Evolutionary conservation across 2,113 vertebrate species (phyloP).

Genomic region (Apeltes quadracus): DNA sequence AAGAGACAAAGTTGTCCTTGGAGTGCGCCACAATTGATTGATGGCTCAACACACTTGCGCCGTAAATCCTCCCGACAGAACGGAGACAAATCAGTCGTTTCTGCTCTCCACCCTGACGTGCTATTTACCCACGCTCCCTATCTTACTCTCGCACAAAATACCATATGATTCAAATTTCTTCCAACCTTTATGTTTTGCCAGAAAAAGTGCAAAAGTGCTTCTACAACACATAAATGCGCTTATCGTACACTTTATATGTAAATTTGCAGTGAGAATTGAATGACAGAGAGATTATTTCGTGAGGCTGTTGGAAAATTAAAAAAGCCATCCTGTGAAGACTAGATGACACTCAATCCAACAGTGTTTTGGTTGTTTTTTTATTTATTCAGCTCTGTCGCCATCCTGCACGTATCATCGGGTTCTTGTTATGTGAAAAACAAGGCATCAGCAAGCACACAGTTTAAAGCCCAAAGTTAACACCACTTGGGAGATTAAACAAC

Average conservation of each 20-base stretch:
- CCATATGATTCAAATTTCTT: slow-evolving; percentile 52
- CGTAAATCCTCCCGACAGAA: slow-evolving; percentile 80
- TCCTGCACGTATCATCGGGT: slow-evolving; percentile 33
- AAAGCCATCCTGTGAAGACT: slow-evolving; percentile 55
- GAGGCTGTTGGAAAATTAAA: slow-evolving; percentile 63
- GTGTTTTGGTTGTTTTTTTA: background rate
- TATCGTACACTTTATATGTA: slow-evolving; percentile 81
- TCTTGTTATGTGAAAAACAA: slow-evolving; percentile 57
- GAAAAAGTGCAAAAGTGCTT: slow-evolving; percentile 58
- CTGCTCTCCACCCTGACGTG: slow-evolving; percentile 30
- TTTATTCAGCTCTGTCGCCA: slow-evolving; percentile 29
- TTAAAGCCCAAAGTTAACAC: slow-evolving; percentile 70
- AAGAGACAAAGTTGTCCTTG: slow-evolving; percentile 83
- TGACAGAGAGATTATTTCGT: slow-evolving; percentile 68
- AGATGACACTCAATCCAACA: slow-evolving; percentile 52
- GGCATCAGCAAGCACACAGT: slow-evolving; percentile 42
- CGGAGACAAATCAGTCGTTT: slow-evolving; percentile 74
- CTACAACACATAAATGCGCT: slow-evolving; percentile 69
- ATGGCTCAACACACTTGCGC: slow-evolving; percentile 77
- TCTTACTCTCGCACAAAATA: slow-evolving; percentile 47
- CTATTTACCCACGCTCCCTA: slow-evolving; percentile 58
- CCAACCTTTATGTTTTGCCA: slow-evolving; percentile 59
- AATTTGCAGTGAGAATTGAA: slow-evolving; percentile 69
- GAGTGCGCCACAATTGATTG: slow-evolving; percentile 78
- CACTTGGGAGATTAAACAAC: slow-evolving; percentile 68